Base-by-base conservation (phyloP, 2,888 invertebrate genomes). In the Nomada fucata region DNA sequence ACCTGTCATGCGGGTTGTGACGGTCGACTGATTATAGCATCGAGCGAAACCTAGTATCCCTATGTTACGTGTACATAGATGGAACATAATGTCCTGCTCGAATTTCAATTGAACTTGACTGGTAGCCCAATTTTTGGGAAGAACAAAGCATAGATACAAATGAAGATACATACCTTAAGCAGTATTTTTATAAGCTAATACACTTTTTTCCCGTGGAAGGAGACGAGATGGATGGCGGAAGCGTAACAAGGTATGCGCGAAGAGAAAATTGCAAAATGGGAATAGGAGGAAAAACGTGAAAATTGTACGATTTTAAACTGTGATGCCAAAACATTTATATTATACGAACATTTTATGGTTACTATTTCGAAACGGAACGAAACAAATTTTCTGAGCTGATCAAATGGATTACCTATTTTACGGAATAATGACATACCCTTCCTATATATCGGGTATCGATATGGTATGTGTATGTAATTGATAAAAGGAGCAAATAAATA, bases 341-440 rank as follows among this genome's bases (percentile, higher is more conserved):
- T 88, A 89, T 77, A 80, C 69, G 81, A 82, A 76, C 80, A 72
- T 89, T 87, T 88, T 88, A 86, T 83, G 83, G 84, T 85, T 80
- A 82, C 83, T 83, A 86, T 85, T 88, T 82, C 72, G 84, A 81
- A 82, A 63, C 73, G 82, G 79, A 79, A 74, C 70, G 71, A 84
- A 74, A 77, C 76, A 82, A 81, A 82, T 80, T 80, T 88, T 86
- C 76, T 80, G 82, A 88, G 83, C 85, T 71, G 85, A 79, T 82
- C 79, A 84, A 88, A 87, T 82, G 79, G 82, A 89, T 88, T 84
- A 78, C 71, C 72, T 88, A 89, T 92, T 91, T 92, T 91, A 89
- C 87, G 83, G 87, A 91, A 85, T 89, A 89, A 88, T 85, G 91
- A 90, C 90, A 89, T 87, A 89, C 84, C 88, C 86, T 86, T 82